A percentile compares a stretch with the other conserved stretches of the same genome.
Conservation (phyloP, 2,888 invertebrate species). For the Lordiphosa fenestrarum region DNA sequence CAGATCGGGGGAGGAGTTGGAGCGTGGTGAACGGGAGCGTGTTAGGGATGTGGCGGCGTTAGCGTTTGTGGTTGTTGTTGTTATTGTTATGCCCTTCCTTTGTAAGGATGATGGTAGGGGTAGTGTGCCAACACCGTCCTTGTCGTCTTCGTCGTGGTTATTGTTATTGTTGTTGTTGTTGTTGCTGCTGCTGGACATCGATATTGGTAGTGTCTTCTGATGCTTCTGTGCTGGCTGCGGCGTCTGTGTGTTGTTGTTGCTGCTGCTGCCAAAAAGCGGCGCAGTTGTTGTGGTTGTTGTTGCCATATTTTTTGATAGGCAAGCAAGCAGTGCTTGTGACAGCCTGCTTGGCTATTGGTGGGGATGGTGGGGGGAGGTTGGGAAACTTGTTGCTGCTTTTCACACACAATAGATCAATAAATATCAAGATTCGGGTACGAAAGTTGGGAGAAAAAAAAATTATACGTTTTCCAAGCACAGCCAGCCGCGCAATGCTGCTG, state of each 20-base stretch:
- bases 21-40: slow-evolving; percentile 14
- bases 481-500: slow-evolving; percentile 22
- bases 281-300: slow-evolving; percentile 7
- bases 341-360: background rate
- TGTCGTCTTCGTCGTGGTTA: slow-evolving; percentile 15
- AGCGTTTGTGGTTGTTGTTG: slow-evolving; percentile 15
- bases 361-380: no score
- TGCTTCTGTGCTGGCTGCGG: background rate
- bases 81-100: slow-evolving; percentile 24
- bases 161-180: slow-evolving; percentile 33
- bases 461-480: slow-evolving; percentile 36
- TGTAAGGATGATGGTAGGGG: slow-evolving; percentile 18
- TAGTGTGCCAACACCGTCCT: slow-evolving; percentile 10
- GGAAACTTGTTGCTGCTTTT: no score
- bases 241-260: background rate
- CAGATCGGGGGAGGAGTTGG: slow-evolving; percentile 21
- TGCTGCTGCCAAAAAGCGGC: slow-evolving; percentile 3
- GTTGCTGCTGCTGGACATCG: slow-evolving; percentile 35
- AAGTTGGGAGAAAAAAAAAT: slow-evolving; percentile 6
- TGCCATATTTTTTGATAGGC: slow-evolving; percentile 1
- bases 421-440: no score
- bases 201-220: slow-evolving; percentile 6
- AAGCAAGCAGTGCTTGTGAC: background rate
- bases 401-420: background rate
- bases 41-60: slow-evolving; percentile 10